Conservation (phyloP, 2,113 vertebrate genomes). For the Colinus virginianus region DNA sequence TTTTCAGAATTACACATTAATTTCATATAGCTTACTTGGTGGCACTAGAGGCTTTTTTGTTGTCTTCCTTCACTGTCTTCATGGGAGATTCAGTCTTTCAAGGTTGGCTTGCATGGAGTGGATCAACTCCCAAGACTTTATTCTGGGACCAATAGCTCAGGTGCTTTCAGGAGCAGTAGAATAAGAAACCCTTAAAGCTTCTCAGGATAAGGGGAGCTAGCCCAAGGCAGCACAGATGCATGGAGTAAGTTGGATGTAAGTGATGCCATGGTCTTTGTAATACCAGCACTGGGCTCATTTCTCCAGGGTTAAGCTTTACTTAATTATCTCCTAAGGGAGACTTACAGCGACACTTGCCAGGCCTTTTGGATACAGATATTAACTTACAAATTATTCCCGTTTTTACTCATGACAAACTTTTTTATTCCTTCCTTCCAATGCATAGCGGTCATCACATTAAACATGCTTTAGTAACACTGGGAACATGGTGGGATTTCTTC, state of each 20-base stretch:
- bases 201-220: fast-evolving
- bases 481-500: neutral
- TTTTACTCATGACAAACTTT: neutral
- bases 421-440: neutral
- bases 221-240: fast-evolving
- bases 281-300: neutral
- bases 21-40: neutral
- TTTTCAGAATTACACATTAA: neutral
- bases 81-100: neutral
- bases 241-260: neutral
- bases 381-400: neutral
- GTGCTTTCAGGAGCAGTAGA: neutral
- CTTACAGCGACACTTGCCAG: neutral
- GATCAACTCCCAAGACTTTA: neutral
- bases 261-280: neutral
- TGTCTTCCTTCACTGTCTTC: neutral
- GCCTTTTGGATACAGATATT: neutral
- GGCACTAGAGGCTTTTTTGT: too few relatives aligned
- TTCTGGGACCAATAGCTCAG: neutral
- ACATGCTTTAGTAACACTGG: neutral
- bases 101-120: neutral
- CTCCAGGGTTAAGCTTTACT: neutral
- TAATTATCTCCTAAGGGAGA: neutral
- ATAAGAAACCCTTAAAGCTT: neutral
- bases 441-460: neutral